Evolutionary conservation across 2,797 vertebrate genomes (phyloP).

Genomic region (Danio choprae): DNA sequence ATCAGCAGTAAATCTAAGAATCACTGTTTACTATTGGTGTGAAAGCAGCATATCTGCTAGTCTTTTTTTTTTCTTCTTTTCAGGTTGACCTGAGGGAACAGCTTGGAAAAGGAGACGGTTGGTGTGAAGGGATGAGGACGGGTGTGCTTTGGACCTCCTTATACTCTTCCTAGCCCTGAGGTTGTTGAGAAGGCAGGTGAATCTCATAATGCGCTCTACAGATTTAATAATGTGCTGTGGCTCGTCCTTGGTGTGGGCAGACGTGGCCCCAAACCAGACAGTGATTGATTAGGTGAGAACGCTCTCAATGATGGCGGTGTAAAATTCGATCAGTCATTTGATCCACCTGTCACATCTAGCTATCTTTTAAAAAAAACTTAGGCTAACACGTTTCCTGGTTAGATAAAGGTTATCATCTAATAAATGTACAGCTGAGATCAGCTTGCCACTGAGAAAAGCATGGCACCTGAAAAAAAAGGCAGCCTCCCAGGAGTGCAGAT

Average conservation of each 20-base stretch:
- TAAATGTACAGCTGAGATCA: slow-evolving; percentile 18
- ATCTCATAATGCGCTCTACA: slow-evolving; percentile 38
- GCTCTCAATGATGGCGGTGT: slow-evolving; percentile 45
- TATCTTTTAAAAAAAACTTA: slow-evolving; percentile 32
- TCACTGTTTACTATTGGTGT: not conserved
- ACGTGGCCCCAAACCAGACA: slow-evolving; percentile 50
- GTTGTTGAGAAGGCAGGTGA: slow-evolving; percentile 39
- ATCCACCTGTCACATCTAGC: slow-evolving; percentile 37
- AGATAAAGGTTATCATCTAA: slow-evolving; percentile 38
- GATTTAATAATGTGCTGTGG: slow-evolving; percentile 41
- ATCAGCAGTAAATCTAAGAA: not conserved
- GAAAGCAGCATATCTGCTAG: slow-evolving; percentile 15
- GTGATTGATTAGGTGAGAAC: slow-evolving; percentile 49
- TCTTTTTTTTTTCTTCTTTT: slow-evolving; percentile 15
- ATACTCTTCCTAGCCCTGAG: slow-evolving; percentile 38
- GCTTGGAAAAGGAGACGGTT: slow-evolving; percentile 24
- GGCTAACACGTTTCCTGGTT: slow-evolving; percentile 25
- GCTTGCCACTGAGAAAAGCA: slow-evolving; percentile 3
- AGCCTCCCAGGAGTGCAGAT: slow-evolving; percentile 30
- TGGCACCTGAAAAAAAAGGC: slow-evolving; percentile 1
- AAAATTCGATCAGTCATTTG: slow-evolving; percentile 51
- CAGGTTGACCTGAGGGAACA: slow-evolving; percentile 32
- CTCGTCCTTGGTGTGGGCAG: slow-evolving; percentile 50
- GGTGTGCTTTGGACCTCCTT: slow-evolving; percentile 26
- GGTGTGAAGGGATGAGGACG: not conserved